A percentile compares a stretch with the other conserved stretches of the same genome.
Conservation (phyloP, 2,797 vertebrate genomes). For the Todus mexicanus region DNA sequence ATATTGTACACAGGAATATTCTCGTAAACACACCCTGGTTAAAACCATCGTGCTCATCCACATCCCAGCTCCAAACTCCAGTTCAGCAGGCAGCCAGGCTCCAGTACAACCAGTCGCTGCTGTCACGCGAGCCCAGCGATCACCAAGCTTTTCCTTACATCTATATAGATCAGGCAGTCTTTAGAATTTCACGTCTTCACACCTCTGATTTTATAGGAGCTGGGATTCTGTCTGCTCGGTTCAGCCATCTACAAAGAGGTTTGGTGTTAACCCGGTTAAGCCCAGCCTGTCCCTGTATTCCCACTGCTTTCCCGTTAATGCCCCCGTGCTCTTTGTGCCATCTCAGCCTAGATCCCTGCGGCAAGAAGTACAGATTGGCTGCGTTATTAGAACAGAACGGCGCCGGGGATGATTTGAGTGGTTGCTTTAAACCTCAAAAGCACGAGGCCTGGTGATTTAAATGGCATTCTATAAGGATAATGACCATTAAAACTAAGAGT, state of each 20-base stretch:
- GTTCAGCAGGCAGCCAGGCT: neutral
- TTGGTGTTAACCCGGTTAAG: neutral
- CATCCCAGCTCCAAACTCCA: neutral
- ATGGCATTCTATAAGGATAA: neutral
- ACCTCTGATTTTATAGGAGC: neutral
- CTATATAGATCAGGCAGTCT: neutral
- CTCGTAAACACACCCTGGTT: neutral
- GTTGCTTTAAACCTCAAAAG: neutral
- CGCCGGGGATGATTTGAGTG: neutral
- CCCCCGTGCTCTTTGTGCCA: neutral
- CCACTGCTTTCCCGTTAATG: neutral
- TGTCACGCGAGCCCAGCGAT: fast-evolving
- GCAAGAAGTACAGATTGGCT: neutral
- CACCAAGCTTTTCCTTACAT: neutral
- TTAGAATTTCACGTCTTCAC: neutral
- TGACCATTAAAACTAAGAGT: neutral
- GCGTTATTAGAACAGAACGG: neutral
- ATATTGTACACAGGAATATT: neutral
- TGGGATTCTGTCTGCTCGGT: neutral
- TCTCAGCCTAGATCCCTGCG: neutral
- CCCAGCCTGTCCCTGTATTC: neutral
- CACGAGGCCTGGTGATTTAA: neutral
- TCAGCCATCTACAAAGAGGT: neutral
- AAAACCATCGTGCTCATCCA: neutral
- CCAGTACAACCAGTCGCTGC: neutral